Evolutionary conservation across 2,888 invertebrate genomes (phyloP), one percentile per base, ranked within the genome.

Genomic region (Hecatera dysodea): DNA sequence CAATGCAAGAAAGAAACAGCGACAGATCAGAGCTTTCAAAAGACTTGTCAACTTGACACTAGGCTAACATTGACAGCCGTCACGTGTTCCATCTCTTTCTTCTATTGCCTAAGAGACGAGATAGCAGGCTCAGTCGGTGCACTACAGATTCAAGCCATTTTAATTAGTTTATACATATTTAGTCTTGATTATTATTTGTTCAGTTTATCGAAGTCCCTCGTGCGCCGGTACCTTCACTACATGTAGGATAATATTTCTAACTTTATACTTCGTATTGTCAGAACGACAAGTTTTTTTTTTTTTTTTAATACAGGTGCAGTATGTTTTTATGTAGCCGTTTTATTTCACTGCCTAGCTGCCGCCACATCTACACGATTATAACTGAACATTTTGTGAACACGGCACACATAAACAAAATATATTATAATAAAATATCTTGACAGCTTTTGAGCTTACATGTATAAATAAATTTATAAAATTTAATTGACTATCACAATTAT

Each of bases 401-500:
- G 36, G 27, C 61, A 63, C 42, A 50, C 33, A 55, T 39, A 78
- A 81, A 81, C 33, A 63, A 83, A 81, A 73, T 64, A 68, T 69
- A 72, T 67, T n/a, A 50, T 33, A 12, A 77, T 75, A 67, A 80
- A 81, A 80, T 80, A 82, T 82, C 61, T 67, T 71, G 82, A 81
- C 72, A 81, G 80, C 79, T 82, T 73, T 78, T 78, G 78, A 84
- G 77, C 81, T 76, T 66, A n/a, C n/a, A n/a, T n/a, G n/a, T n/a
- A n/a, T n/a, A 79, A 81, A 80, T 79, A 82, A 80, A 81, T 80
- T 56, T 72, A 82, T 70, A 78, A 75, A 72, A 77, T 77, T 82
- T 75, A 78, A 78, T 82, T 85, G 83, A 87, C 84, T 90, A 91
- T 91, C 90, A 90, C 89, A 89, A 83, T 74, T 62, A 78, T 83